Evolutionary conservation across 2,113 vertebrate genomes (phyloP), one percentile per base, ranked within the genome.

Genomic region (Gavia stellata): DNA sequence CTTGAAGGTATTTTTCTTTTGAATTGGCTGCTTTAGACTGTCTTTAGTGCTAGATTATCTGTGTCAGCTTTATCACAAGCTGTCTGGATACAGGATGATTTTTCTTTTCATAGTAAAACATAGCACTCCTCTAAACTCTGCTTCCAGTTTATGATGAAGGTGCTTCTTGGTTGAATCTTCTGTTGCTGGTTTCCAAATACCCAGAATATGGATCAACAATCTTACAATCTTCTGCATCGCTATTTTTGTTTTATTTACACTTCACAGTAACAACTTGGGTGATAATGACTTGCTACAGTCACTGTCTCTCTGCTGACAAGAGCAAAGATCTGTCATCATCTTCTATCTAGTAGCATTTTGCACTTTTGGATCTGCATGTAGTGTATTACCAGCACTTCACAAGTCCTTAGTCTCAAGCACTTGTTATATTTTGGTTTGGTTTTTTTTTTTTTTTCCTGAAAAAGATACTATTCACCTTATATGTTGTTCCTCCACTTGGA

Each of bases 231-330:
- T 86, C 74, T 70, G 10, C 9, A 12, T 55, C 10, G 81, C 90
- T 97, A 97, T 97, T 96, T 97, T 93, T 97, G 93, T 91, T 96
- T 96, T 96, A 94, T 97, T 97, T 97, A 97, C 94, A 93, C 94
- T 97, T 96, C 94, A 95, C 94, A 96, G 96, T 96, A 96, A 96
- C 96, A 95, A 97, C 87, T 94, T 96, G 96, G 92, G 96, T 96
- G 96, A 93, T 97, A 97, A 96, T 94, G 94, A 96, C 94, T 97
- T 96, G 90, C 90, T 96, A 91, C 79, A 95, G 94, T 96, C 94
- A 96, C 96, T 94, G 94, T 95, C 92, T 96, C 94, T 94, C 94
- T 95, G 92, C 94, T 97, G 96, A 97, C 96, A 96, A 96, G 96
- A 97, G 96, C 96, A 97, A 96, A 96, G 94, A 97, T 95, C 94